Percentiles rank a stretch among this genome's conserved stretches.
phyloP scores from a whole-genome alignment of 2,113 vertebrate species.

The Tachuris rubrigastra region DNA sequence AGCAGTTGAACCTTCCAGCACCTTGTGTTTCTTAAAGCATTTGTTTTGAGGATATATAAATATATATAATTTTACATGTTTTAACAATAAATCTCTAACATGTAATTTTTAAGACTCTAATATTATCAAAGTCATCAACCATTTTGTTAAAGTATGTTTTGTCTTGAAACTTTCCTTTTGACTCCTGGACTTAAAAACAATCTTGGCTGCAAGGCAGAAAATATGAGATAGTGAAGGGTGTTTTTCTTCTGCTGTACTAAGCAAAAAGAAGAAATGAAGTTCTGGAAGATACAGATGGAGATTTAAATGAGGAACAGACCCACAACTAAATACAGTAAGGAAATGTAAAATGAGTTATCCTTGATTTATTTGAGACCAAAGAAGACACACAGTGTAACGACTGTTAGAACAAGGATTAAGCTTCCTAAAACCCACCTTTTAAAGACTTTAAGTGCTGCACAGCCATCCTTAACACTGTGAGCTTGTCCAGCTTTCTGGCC shows the following conservation, averaged over 20 bases:
- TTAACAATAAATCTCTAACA: neutral
- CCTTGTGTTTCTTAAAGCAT: neutral
- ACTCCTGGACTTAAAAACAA: neutral
- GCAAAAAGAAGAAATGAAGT: neutral
- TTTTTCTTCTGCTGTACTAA: neutral
- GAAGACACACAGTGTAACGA: neutral
- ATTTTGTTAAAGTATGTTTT: neutral
- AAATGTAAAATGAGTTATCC: neutral
- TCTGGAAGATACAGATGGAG: neutral
- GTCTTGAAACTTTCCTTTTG: neutral
- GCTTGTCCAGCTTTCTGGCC: slow-evolving; percentile 90
- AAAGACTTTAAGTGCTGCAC: slow-evolving; percentile 90
- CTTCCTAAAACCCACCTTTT: slow-evolving; percentile 76
- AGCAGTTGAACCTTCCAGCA: neutral
- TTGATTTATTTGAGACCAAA: neutral
- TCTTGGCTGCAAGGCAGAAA: neutral
- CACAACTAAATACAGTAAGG: neutral
- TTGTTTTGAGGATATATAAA: neutral
- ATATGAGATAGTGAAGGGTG: neutral
- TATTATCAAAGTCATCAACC: neutral
- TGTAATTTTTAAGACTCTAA: neutral
- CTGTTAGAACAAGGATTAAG: neutral
- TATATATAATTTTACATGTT: neutral
- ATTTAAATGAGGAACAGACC: neutral
- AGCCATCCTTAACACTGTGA: slow-evolving; percentile 90